These are phyloP conservation scores for Gouania willdenowi DNA, from an alignment of 2,797 vertebrate genomes.

Conservation along the genomic window DNA sequence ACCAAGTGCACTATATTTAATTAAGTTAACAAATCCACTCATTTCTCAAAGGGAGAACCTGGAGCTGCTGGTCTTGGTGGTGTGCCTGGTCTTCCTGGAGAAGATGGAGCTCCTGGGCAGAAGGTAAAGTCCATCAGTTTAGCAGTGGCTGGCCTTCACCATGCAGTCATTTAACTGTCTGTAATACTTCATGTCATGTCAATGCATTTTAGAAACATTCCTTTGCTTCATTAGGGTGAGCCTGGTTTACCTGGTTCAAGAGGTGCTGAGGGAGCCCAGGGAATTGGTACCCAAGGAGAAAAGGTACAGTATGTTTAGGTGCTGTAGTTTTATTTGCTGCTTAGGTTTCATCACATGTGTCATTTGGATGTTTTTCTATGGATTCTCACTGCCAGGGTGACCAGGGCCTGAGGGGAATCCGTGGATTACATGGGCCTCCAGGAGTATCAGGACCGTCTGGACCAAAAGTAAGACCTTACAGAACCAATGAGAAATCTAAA, in stretches of 20 bases:
- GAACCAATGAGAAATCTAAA: too few relatives aligned
- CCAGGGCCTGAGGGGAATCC: constrained; percentile 85
- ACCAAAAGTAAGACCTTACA: constrained; percentile 75
- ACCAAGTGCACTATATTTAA: neutral
- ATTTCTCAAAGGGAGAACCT: constrained; percentile 80
- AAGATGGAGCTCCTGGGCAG: constrained; percentile 88
- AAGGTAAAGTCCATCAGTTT: constrained; percentile 73
- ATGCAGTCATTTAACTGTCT: neutral
- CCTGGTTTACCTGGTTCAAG: constrained; percentile 79
- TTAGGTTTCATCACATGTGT: neutral
- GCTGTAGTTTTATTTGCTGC: neutral
- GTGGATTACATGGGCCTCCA: constrained; percentile 83
- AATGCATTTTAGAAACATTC: neutral
- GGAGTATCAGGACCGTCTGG: constrained; percentile 83
- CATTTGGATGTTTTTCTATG: too few relatives aligned
- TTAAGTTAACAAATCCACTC: neutral
- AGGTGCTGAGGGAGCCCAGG: constrained; percentile 81
- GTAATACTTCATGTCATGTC: too few relatives aligned
- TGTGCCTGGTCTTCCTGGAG: constrained; percentile 87
- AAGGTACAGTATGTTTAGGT: constrained; percentile 68
- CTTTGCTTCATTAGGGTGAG: constrained; percentile 76
- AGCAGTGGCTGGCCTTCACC: neutral
- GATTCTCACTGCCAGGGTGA: constrained; percentile 76
- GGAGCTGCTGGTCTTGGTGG: constrained; percentile 82
- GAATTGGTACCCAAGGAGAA: constrained; percentile 85